phyloP scores from a whole-genome alignment of 2,113 vertebrate species.

The Catharus fuscescens region DNA sequence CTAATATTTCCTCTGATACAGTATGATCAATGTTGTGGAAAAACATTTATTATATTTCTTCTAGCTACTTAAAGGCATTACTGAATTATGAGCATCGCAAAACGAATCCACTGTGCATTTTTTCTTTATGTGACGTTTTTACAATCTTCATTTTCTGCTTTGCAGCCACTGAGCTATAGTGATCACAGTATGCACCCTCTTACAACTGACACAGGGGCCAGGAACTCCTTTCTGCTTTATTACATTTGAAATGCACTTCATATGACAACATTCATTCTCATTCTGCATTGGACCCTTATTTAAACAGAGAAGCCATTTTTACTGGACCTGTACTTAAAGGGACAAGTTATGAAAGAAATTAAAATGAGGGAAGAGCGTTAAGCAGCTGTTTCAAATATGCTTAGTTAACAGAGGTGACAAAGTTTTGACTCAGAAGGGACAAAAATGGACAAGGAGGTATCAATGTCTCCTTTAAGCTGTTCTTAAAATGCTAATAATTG shows the following conservation, averaged over 20 bases:
- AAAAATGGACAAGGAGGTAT: background rate
- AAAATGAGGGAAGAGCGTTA: conserved; percentile 15
- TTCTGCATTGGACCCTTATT: conserved; percentile 56
- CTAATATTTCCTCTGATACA: conserved; percentile 92
- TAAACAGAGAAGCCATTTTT: conserved; percentile 57
- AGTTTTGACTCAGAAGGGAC: conserved; percentile 21
- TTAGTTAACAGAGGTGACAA: conserved; percentile 37
- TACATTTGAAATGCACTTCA: conserved; percentile 74
- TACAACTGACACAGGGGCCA: conserved; percentile 81
- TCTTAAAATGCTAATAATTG: conserved; percentile 25
- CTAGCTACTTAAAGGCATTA: conserved; percentile 94
- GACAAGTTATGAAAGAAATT: conserved; percentile 64
- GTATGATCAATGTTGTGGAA: conserved; percentile 95
- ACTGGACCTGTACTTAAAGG: conserved; percentile 35
- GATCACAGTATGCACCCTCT: conserved; percentile 84
- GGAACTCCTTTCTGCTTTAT: conserved; percentile 83
- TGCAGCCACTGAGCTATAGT: conserved; percentile 92
- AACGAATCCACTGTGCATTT: conserved; percentile 92
- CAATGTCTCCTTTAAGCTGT: background rate
- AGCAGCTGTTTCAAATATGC: conserved; percentile 34
- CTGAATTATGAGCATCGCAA: conserved; percentile 92
- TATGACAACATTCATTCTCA: conserved; percentile 74
- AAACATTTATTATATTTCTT: conserved; percentile 99
- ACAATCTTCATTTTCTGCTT: conserved; percentile 99
- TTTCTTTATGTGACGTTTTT: conserved; percentile 98